Evolutionary conservation across 2,888 invertebrate genomes (phyloP).

Genomic region (Antitype chi): DNA sequence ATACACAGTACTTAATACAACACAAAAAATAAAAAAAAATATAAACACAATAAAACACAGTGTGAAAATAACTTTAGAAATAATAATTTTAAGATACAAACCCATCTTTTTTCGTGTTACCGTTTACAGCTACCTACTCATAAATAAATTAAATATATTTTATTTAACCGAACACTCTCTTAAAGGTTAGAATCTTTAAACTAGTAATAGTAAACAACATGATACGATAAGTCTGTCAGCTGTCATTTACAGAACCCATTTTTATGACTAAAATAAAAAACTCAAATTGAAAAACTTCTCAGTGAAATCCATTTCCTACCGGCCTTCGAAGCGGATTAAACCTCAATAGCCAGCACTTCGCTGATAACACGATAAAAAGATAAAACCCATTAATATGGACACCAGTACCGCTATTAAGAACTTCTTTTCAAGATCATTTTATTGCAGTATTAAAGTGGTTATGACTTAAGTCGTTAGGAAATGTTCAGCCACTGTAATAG

Average conservation of each 20-base stretch:
- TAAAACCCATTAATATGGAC: conserved; percentile 44
- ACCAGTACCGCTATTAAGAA: conserved; percentile 27
- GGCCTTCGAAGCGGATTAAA: conserved; percentile 13
- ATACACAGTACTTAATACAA: neutral
- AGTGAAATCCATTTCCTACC: conserved; percentile 8
- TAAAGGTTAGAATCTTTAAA: no score
- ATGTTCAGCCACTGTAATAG: conserved; percentile 10
- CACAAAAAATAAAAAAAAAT: no score
- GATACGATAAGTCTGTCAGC: no score
- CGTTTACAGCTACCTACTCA: no score
- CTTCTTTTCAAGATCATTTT: conserved; percentile 49
- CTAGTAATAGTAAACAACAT: no score
- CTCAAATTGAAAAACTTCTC: neutral
- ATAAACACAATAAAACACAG: no score
- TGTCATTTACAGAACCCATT: no score
- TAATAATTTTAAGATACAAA: neutral
- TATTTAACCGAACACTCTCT: no score
- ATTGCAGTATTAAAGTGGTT: conserved; percentile 38
- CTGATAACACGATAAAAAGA: conserved; percentile 47
- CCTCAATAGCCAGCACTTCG: conserved; percentile 28
- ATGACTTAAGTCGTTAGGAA: conserved; percentile 24
- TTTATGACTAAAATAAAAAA: neutral
- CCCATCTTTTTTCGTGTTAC: no score
- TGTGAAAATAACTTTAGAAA: neutral
- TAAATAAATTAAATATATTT: no score